Evolutionary conservation across 2,113 vertebrate genomes (phyloP), one percentile per base, ranked within the genome.

Genomic region (Gymnarchus niloticus): DNA sequence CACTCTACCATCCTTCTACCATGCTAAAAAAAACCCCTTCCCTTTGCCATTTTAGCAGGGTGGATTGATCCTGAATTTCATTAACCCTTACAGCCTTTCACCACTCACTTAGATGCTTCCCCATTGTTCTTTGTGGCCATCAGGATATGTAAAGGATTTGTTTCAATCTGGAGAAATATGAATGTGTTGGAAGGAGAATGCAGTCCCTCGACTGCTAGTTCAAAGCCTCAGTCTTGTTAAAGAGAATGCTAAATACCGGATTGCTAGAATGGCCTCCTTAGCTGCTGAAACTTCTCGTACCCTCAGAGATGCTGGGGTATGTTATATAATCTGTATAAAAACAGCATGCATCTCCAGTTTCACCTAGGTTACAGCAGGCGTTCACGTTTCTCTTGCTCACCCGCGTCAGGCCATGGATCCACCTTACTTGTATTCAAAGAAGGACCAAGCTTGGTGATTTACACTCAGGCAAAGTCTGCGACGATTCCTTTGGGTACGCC

Each of bases 21-120:
- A 28, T 52, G 19, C 8, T 33, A 44, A 65, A 33, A 49, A 33
- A 23, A 33, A 59, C 19, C 23, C 33, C 7, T 14, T 52, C 23
- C 37, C 51, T 59, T 81, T 61, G 3, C 37, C 19, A 51, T 81
- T 65, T 33, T 6, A 57, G 14, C 69, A 21, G 19, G 8, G 21
- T 77, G 28, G 10, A 3, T 10, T 44, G 19, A 41, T 19, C 56
- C 56, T 44, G 51, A 82, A 82, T 8, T 25, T 14, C 9, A 48
- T 81, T 81, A 81, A 51, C 77, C 10, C 17, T 82, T 37, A 48
- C n/a, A n/a, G n/a, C n/a, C n/a, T n/a, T n/a, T n/a, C n/a, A n/a
- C n/a, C n/a, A n/a, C n/a, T n/a, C n/a, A n/a, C n/a, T n/a, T n/a
- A 17, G 8, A n/a, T 82, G 51, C 51, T 28, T 19, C 17, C 44